Evolutionary conservation across 2,113 vertebrate species (phyloP).

Genomic region (Pseudopipra pipra): DNA sequence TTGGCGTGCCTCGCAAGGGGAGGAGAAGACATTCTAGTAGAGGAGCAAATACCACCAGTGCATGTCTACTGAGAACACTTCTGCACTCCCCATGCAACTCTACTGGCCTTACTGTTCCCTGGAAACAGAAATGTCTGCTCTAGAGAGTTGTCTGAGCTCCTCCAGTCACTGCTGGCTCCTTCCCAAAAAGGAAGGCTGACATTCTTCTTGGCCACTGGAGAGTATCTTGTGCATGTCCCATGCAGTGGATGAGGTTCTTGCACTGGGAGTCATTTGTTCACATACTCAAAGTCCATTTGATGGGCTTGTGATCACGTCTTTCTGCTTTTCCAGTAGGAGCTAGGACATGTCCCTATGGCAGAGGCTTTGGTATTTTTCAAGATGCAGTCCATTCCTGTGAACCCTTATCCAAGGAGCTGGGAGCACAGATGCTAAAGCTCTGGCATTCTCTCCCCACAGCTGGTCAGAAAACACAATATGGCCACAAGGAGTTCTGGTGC

Average conservation of each 20-base stretch:
- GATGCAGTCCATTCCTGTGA: fast-evolving
- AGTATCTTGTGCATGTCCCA: neutral
- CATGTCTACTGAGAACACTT: neutral
- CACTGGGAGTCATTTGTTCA: neutral
- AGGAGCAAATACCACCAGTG: neutral
- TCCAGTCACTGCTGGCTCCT: neutral
- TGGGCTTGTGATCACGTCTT: neutral
- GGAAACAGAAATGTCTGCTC: neutral
- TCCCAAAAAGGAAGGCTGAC: neutral
- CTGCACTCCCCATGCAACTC: neutral
- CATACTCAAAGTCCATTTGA: neutral
- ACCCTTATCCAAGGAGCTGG: fast-evolving
- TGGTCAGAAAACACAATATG: slow-evolving; percentile 97
- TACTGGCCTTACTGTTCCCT: neutral
- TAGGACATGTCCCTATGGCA: neutral
- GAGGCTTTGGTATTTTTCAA: neutral
- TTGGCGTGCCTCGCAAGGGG: neutral
- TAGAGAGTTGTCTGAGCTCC: neutral
- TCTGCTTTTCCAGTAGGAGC: neutral
- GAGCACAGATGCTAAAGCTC: slow-evolving; percentile 9
- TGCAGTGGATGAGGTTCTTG: neutral
- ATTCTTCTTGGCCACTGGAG: neutral
- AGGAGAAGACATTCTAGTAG: neutral
- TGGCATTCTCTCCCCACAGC: slow-evolving; percentile 67
- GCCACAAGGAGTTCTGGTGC: slow-evolving; percentile 97